Evolutionary conservation across 1,140 invertebrate genomes (phyloP).

Genomic region (Pseudomyrmex cubaensis): DNA sequence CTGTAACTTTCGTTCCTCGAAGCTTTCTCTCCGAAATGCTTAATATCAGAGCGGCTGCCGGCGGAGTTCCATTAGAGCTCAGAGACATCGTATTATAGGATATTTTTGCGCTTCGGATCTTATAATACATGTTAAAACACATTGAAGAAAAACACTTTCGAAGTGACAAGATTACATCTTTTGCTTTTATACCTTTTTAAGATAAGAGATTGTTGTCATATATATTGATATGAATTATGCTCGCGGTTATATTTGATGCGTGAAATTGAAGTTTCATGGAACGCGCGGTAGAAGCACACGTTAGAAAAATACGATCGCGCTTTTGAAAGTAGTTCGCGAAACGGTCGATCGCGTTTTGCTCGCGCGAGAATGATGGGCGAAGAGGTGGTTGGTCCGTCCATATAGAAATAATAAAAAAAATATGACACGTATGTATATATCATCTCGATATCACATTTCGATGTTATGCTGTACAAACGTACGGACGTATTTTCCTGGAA

Average conservation of each 20-base stretch:
- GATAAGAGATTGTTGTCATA: slow-evolving; percentile 8
- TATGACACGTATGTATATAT: slow-evolving; percentile 23
- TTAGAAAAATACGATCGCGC: slow-evolving; percentile 47
- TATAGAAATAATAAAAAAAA: slow-evolving; percentile 57
- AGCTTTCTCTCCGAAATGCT: not conserved
- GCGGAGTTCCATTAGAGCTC: slow-evolving; percentile 23
- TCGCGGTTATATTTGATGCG: slow-evolving; percentile 39
- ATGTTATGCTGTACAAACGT: slow-evolving; percentile 33
- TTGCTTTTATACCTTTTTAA: not conserved
- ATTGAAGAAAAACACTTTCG: not conserved
- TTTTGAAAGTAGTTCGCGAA: slow-evolving; percentile 19
- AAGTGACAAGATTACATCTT: not conserved
- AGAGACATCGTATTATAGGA: not conserved
- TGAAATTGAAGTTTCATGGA: slow-evolving; percentile 50
- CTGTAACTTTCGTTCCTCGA: slow-evolving; percentile 19
- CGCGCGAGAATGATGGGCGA: not conserved
- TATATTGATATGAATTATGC: slow-evolving; percentile 26
- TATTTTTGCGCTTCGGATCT: not conserved
- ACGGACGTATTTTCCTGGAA: slow-evolving; percentile 31
- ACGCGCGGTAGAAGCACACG: slow-evolving; percentile 13
- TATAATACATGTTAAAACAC: not conserved
- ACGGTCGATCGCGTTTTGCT: slow-evolving; percentile 41
- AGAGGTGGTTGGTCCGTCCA: not conserved
- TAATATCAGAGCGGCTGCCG: slow-evolving; percentile 5
- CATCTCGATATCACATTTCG: slow-evolving; percentile 35